Evolutionary conservation across 64 coral and sea anemone species (phyloP), one percentile per base, ranked within the genome.

Genomic region (Catalaphyllia jardinei): DNA sequence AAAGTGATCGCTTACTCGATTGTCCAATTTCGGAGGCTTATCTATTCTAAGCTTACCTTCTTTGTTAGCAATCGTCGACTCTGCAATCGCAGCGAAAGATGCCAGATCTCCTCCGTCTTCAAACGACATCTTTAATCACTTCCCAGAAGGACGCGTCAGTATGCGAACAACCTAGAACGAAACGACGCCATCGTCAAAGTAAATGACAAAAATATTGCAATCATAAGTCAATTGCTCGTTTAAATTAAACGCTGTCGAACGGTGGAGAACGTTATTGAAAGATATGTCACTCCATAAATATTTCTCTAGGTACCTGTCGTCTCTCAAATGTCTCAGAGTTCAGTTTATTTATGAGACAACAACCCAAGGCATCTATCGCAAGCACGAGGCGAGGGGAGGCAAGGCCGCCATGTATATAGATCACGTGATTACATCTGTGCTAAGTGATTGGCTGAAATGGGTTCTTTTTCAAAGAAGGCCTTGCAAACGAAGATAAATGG

Each of bases 101-200:
- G 95, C 91, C 17, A 96, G 91, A 72, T 96, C 91, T 90, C 95
- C 92, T 64, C 91, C 87, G 29, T 96, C 95, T 72, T 92, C 91
- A 87, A 96, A 93, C 18, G 95, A 96, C 95, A 96, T 96, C 59
- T 64, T 86, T 57, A 29, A 67, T 86, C 29, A 95, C 15, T 82
- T 62, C 79, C 24, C 29, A 59, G 61, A 49, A 60, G 63, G 78
- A 77, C 59, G 73, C 88, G 25, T 35, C 52, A 33, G 50, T 88
- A 29, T 39, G 20, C 33, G 18, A 11, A 31, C 74, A 50, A 69
- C 88, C 75, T 86, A 79, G 31, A 75, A 83, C 88, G 82, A 86
- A 76, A 76, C 35, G 33, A 85, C 63, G 81, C 39, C 60, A 63
- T 85, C 62, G 62, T 15, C 10, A 71, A 39, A 85, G 73, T 83